Base-by-base conservation (phyloP, 2,797 vertebrate species). In the Lagodon rhomboides region DNA sequence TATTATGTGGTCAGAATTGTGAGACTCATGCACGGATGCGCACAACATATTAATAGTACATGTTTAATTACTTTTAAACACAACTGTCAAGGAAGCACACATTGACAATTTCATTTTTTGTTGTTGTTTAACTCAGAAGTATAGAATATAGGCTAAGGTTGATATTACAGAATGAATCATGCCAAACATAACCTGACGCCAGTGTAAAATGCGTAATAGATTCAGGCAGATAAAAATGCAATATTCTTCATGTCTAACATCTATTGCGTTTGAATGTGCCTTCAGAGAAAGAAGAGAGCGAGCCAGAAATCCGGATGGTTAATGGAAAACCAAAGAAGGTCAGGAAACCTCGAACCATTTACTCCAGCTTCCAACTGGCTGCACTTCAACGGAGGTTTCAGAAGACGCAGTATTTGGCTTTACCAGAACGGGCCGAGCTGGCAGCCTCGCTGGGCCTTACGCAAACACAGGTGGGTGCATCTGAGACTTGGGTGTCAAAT, bases 321-420 rank as follows among this genome's bases (percentile, higher is more conserved):
- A 99, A 99, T 83, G 98, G 98, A 79, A 99, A 99, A 93, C 97
- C 98, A 94, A 99, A 99, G 96, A 99, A 99, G 95, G 97, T 99
- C 77, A 94, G 98, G 79, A 99, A 99, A 93, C 98, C 98, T 58
- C 94, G 98, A 50, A 99, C 98, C 68, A 99, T 99, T 94, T 99
- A 99, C 85, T 99, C 98, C 89, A 99, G 98, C 80, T 99, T 99
- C 94, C 98, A 99, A 85, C 95, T 99, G 93, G 98, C 98, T 3
- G 98, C 98, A 68, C 95, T 99, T 79, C 98, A 98, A 83, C 94
- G 98, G 79, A 96, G 98, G 77, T 99, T 99, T 93, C 98, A 99
- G 86, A 99, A 99, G 93, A 99, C 98, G 43, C 98, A 99, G 75
- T 99, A 99, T 91, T 93, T 99, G 95, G 98, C 98, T 4, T 91